phyloP scores from a whole-genome alignment of 2,113 vertebrate genomes.

The Tragulus kanchil region DNA sequence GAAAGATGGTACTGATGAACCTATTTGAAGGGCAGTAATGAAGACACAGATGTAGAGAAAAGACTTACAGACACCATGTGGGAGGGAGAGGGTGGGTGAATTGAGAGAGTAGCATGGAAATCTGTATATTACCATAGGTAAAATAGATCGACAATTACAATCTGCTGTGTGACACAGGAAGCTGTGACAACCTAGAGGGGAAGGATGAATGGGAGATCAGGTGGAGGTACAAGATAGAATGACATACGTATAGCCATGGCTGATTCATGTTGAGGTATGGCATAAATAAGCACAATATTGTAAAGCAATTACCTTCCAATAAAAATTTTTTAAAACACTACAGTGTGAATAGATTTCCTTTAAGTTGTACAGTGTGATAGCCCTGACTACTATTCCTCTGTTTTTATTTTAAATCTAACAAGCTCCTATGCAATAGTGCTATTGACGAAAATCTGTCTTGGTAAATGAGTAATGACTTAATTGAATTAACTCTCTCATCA shows the following conservation, averaged over 20 bases:
- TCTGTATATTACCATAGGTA: background rate
- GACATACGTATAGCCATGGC: background rate
- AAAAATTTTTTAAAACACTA: background rate
- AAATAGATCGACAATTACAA: background rate
- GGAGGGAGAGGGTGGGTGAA: no score
- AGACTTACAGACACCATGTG: background rate
- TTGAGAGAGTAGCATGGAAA: background rate
- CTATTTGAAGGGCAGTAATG: background rate
- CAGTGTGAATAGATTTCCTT: background rate
- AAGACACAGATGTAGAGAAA: background rate
- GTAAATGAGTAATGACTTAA: background rate
- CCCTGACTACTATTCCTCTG: background rate
- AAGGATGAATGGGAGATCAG: background rate
- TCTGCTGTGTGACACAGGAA: background rate
- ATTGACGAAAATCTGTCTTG: background rate
- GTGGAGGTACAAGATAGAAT: background rate
- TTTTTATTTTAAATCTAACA: no score
- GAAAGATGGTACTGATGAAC: background rate
- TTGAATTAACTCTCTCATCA: background rate
- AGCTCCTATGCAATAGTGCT: background rate
- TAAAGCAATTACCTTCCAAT: background rate
- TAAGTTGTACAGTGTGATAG: background rate
- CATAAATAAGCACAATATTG: background rate
- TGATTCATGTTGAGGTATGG: background rate
- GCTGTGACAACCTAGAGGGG: background rate